phyloP scores from a whole-genome alignment of 2,888 invertebrate species.

The Leuctra nigra region DNA sequence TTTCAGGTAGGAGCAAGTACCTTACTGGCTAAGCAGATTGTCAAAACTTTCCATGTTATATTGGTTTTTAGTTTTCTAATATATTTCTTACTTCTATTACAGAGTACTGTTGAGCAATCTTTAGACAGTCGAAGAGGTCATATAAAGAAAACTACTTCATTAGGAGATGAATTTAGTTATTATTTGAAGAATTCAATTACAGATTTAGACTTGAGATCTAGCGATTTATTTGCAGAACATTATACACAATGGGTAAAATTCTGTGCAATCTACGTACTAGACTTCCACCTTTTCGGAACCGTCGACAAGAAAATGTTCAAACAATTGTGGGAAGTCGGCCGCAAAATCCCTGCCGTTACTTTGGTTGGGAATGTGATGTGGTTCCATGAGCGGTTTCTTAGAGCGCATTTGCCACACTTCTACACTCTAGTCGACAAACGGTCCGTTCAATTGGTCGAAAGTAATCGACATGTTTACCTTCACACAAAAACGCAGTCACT shows the following conservation, averaged over 20 bases:
- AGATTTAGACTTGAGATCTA: slow-evolving; percentile 52
- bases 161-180: slow-evolving; percentile 57
- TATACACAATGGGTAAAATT: slow-evolving; percentile 55
- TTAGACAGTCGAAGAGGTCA: slow-evolving; percentile 29
- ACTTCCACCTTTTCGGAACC: slow-evolving; percentile 65
- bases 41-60: no score
- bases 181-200: slow-evolving; percentile 56
- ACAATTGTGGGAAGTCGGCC: slow-evolving; percentile 65
- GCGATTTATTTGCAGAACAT: slow-evolving; percentile 42
- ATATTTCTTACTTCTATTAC: slow-evolving; percentile 4
- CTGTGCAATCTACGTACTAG: slow-evolving; percentile 60
- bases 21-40: no score
- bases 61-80: no score
- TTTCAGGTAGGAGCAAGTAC: slow-evolving; percentile 53
- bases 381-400: slow-evolving; percentile 79
- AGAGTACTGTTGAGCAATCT: slow-evolving; percentile 30
- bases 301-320: slow-evolving; percentile 71
- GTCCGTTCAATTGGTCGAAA: slow-evolving; percentile 39
- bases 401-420: slow-evolving; percentile 49
- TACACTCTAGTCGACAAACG: slow-evolving; percentile 47
- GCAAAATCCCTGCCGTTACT: slow-evolving; percentile 72
- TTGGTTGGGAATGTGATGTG: slow-evolving; percentile 75
- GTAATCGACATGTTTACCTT: slow-evolving; percentile 49
- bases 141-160: slow-evolving; percentile 33
- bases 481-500: slow-evolving; percentile 52